Evolutionary conservation across 1,140 invertebrate genomes (phyloP), one percentile per base, ranked within the genome.

Genomic region (Leptinotarsa lineolata): DNA sequence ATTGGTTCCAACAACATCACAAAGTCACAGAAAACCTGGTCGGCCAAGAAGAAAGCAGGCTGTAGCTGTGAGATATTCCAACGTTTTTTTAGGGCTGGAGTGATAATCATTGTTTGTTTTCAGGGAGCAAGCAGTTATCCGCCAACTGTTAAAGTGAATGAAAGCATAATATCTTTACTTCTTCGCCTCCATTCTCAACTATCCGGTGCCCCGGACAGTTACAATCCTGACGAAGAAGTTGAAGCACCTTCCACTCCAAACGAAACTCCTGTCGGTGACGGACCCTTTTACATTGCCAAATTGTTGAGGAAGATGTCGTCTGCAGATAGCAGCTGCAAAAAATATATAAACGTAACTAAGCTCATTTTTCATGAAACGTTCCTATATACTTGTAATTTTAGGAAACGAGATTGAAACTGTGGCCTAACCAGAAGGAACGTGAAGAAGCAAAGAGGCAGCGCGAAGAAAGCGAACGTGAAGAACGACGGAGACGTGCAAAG

Each of bases 151-250:
- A 87, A 90, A 70, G 87, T 94, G 18, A 94, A 95, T 78, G 96
- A 98, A 84, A 97, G 94, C 73, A 95, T 98, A 68, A 91, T 98
- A 75, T 96, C 95, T 0, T 86, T 98, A 48, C 85, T 99, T 22
- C 86, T 98, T 12, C 97, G 96, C 84, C 87, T 98, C n/a, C 96
- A 98, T 85, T 94, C 94, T 0, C 95, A 97, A 83, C 85, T 98
- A 15, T 93, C 93, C 0, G 94, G 93, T 4, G 87, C 90, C 48
- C 89, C 93, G 6, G 93, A 96, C 81, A 95, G 93, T 75, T 97
- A 90, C 80, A 88, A 88, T 78, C 87, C 87, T 0, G 87, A 89
- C n/a, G 84, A 86, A 45, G 82, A 81, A 79, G 74, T 85, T 79
- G 77, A 81, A 68, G 81, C 81, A 3, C 67, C 73, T 2, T 66